Base-by-base conservation (phyloP, 2,888 invertebrate genomes). In the Drosophila eohydei region DNA sequence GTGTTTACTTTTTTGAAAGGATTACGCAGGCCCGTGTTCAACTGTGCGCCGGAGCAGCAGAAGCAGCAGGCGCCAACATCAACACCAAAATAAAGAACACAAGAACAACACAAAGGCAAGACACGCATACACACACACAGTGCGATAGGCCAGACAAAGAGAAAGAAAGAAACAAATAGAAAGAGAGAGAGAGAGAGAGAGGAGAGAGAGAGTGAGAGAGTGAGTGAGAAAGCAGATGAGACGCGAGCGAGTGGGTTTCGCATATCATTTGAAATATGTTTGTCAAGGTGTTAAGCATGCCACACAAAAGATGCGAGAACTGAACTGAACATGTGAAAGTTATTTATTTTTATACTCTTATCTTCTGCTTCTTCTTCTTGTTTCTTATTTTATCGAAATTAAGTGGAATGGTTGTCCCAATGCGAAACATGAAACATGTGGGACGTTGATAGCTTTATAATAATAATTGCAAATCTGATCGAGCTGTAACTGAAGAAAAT, bases 1-100 rank as follows among this genome's bases (percentile, higher is more conserved):
- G 71, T 88, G 88, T 88, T 92, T 92, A 92, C 92, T 92, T 91
- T 90, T 91, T 92, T 92, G 81, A 90, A 92, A 72, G 92, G 90
- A 88, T 91, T 92, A 91, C 92, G 92, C 89, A 92, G 91, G 88
- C 91, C 91, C 89, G 91, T 89, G 88, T 91, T 92, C 83, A 92
- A 91, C 92, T 92, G 91, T 82, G 78, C 60, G 71, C 60, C 78
- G 54, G 26, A 71, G 61, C 62, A 65, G 51, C 74, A 81, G 51
- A 44, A 54, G 52, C 73, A 65, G 57, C 51, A 72, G 36, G 58
- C 68, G 43, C 46, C 54, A 67, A 52, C 67, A 73, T 52, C 61
- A 71, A 57, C 61, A 73, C 68, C 69, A 38, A 54, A 40, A 36
- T 34, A 43, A 59, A 36, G 40, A 43, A 59, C 71, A 38, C 44